Percentiles rank a stretch among this genome's conserved stretches.
Conservation (phyloP, 1,140 invertebrate species). For the Psix sp. region DNA sequence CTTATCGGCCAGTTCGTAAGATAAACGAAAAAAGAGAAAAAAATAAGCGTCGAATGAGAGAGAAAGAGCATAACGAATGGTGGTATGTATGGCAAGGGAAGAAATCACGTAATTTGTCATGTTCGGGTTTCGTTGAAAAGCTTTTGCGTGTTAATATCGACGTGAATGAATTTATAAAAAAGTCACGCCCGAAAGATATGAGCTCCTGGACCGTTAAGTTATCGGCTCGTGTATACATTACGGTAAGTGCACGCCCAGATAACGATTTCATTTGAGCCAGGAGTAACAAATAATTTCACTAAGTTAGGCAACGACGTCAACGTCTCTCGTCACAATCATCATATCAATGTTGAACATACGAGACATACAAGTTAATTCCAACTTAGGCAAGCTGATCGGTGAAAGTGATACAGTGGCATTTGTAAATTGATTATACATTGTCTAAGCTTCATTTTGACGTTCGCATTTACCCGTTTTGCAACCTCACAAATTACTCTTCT, state of each 20-base stretch:
- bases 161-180: conserved; percentile 50
- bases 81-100: too few species aligned
- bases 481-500: conserved; percentile 24
- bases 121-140: too few species aligned
- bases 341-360: conserved; percentile 15
- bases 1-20: too few species aligned
- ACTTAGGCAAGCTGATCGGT: conserved; percentile 13
- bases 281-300: conserved; percentile 52
- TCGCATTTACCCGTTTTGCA: conserved; percentile 8
- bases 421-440: conserved; percentile 44
- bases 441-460: conserved; percentile 11
- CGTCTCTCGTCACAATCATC: conserved; percentile 17
- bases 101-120: too few species aligned
- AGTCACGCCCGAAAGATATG: conserved; percentile 50
- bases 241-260: conserved; percentile 54
- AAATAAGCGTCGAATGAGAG: too few species aligned
- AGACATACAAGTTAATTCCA: conserved; percentile 24
- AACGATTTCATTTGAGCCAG: conserved; percentile 46
- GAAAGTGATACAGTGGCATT: conserved; percentile 42
- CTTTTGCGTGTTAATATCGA: too few species aligned
- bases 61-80: too few species aligned
- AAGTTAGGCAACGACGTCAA: conserved; percentile 15
- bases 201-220: conserved; percentile 49
- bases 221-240: conserved; percentile 49
- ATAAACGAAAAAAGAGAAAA: too few species aligned